These are phyloP conservation scores for Corydoras sp. DNA, from an alignment of 2,113 vertebrate species.

Conservation along the genomic window DNA sequence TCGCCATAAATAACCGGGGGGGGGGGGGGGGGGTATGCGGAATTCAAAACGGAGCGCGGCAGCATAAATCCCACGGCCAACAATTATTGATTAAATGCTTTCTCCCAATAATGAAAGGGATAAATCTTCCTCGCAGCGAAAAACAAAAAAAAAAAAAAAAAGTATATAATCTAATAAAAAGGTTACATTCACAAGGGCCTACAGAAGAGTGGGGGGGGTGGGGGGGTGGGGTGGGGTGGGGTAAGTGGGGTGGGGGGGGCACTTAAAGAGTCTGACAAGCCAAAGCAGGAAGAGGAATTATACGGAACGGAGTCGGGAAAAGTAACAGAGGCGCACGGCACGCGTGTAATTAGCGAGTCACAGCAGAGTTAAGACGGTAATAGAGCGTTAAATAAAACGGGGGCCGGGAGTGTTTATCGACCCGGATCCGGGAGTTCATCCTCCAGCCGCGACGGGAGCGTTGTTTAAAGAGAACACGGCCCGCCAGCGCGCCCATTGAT, in stretches of 20 bases:
- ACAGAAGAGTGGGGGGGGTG: conserved; percentile 17
- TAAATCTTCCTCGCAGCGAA: conserved; percentile 57
- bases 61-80: conserved; percentile 54
- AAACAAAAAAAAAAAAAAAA: conserved; percentile 49
- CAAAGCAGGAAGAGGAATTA: not conserved
- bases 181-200: conserved; percentile 51
- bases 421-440: conserved; percentile 19
- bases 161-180: conserved; percentile 64
- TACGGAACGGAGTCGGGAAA: not conserved
- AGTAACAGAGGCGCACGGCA: not conserved
- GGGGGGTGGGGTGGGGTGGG: not conserved
- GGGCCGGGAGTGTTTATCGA: conserved; percentile 18
- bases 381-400: conserved; percentile 10
- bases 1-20: conserved; percentile 48
- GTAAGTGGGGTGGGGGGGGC: conserved; percentile 2
- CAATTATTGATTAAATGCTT: conserved; percentile 68
- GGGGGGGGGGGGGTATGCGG: conserved; percentile 6
- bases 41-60: conserved; percentile 44
- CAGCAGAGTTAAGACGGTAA: conserved; percentile 8
- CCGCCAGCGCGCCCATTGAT: not conserved
- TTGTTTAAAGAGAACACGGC: conserved; percentile 12
- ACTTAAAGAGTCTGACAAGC: conserved; percentile 44
- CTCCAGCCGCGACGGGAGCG: not conserved
- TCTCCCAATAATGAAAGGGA: conserved; percentile 64
- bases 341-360: conserved; percentile 13